These are phyloP conservation scores for Hylia prasina DNA, from an alignment of 2,113 vertebrate species.

Conservation along the genomic window DNA sequence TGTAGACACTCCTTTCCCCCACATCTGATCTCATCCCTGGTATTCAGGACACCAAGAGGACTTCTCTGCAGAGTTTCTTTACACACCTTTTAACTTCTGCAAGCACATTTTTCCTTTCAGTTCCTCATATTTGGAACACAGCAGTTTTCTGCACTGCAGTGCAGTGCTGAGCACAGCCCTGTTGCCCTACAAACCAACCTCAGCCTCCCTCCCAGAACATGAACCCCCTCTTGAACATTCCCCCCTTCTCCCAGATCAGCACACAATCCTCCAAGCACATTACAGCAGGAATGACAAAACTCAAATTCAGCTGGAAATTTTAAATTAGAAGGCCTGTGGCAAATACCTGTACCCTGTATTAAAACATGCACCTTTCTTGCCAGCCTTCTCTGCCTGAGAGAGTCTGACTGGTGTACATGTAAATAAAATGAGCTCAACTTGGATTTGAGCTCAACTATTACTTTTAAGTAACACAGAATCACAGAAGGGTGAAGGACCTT, in stretches of 20 bases:
- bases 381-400: neutral
- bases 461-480: neutral
- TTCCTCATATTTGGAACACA: neutral
- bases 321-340: neutral
- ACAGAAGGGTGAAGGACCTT: neutral
- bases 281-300: neutral
- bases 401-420: neutral
- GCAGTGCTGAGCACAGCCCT: neutral
- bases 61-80: neutral
- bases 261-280: neutral
- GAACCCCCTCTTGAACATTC: neutral
- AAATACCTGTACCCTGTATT: neutral
- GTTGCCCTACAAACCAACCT: neutral
- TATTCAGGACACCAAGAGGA: neutral
- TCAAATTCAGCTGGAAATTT: neutral
- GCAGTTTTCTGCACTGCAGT: neutral
- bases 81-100: neutral
- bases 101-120: neutral
- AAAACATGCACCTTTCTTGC: neutral
- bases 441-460: neutral
- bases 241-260: neutral
- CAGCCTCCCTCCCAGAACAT: neutral
- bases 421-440: neutral
- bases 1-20: neutral
- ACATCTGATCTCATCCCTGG: neutral